Evolutionary conservation across 2,113 vertebrate genomes (phyloP), one percentile per base, ranked within the genome.

Genomic region (Python bivittatus): DNA sequence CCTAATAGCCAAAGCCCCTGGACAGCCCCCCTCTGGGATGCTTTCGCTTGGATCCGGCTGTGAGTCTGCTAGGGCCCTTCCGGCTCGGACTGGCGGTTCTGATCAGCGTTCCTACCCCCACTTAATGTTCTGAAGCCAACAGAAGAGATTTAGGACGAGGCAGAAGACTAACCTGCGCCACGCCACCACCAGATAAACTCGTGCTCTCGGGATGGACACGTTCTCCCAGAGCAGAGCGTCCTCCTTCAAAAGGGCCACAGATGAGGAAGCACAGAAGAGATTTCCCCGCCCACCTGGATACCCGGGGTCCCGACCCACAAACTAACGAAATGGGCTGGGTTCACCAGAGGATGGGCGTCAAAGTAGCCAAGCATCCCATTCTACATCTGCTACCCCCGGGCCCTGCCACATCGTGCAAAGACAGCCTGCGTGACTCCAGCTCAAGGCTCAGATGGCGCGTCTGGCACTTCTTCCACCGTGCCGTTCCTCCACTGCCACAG

Each of bases 241-340:
- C 29, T 68, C 61, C 29, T 33, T 29, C 29, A 4, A 1, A 13
- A 64, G 61, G 61, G 3, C 61, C 61, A 64, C 27, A 3, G 9
- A 27, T 3, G 27, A 64, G 27, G 27, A 3, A 64, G 27, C 61
- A 13, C 4, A 5, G n/a, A 33, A 72, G 64, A 15, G 64, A 15
- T 6, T 12, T 44, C 7, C 44, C 17, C 6, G 0, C 6, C 12
- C 57, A 17, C 42, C 38, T 52, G 84, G 25, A 53, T 15, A 1
- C 20, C 1, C 6, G 0, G 84, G 11, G 15, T 13, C 7, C 25
- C 6, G 0, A 15, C 5, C 48, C 79, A 22, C 1, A 0, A n/a
- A 12, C 61, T 4, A n/a, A 33, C 13, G 4, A 12, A 64, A 33
- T 4, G 64, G 4, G 1, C 64, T 44, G 44, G 44, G 44, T 44